Evolutionary conservation across 2,113 vertebrate species (phyloP), one percentile per base, ranked within the genome.

Genomic region (Cinclus mexicanus): DNA sequence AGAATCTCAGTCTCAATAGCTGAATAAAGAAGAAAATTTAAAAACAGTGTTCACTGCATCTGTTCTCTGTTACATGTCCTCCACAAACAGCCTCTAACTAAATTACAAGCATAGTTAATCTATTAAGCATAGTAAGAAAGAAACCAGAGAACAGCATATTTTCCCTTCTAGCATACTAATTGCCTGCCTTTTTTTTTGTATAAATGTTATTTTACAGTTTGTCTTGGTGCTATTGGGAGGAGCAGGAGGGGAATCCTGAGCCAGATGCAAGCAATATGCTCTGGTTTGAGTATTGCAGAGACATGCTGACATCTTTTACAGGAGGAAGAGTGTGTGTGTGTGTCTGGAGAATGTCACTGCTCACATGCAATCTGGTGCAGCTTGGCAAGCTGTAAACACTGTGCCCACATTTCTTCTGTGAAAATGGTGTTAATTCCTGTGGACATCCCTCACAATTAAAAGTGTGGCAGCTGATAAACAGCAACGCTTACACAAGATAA

Each of bases 81-180:
- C n/a, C 53, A 64, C 88, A 91, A 75, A 83, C 81, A 95, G 83
- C 56, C 89, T 77, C 87, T 92, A 79, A 93, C 68, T 79, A 70
- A 84, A 89, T 87, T 95, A 89, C 74, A 82, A 74, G 31, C 91
- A 75, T 53, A 91, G 81, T 96, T 95, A 95, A 97, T 95, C 93
- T 87, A 90, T 93, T 95, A 89, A 96, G 86, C 15, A 5, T 60
- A 86, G 57, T 44, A 87, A 85, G 83, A 85, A 89, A 75, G 74
- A 86, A 75, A 79, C 83, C 86, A 69, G 70, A 85, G 26, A 92
- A 26, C 77, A 86, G 89, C 83, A 59, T 85, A 83, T 95, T 96
- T 96, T 95, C 91, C 64, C 31, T 92, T 80, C 55, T 63, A 29
- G 39, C 57, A 61, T 76, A 84, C 81, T 89, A 93, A 94, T 92